Evolutionary conservation across 2,888 invertebrate species (phyloP).

Genomic region (Drosophila robusta): DNA sequence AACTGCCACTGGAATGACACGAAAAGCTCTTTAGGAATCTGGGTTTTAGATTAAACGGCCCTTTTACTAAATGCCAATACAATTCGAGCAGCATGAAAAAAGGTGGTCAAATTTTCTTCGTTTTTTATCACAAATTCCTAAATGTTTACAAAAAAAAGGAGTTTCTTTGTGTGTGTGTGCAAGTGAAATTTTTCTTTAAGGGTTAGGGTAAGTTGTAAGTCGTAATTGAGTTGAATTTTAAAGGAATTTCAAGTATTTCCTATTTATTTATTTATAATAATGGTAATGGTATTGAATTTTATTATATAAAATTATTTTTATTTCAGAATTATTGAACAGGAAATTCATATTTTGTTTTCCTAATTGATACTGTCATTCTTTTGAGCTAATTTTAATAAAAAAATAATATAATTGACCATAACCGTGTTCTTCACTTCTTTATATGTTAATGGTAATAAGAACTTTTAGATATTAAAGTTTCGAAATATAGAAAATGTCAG

Average conservation of each 20-base stretch:
- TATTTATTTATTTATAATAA: no score
- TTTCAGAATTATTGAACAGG: no score
- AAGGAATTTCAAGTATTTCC: neutral
- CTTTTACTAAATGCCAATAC: constrained; percentile 55
- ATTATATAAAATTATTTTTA: neutral
- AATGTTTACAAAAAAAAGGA: constrained; percentile 9
- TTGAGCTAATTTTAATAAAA: no score
- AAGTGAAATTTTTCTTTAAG: neutral
- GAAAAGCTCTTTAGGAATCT: constrained; percentile 63
- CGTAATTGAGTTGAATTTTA: neutral
- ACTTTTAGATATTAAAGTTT: no score
- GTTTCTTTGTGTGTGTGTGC: neutral
- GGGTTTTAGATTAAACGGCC: constrained; percentile 51
- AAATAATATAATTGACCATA: no score
- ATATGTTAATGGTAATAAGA: no score
- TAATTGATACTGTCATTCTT: no score
- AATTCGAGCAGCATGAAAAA: constrained; percentile 16
- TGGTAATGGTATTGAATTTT: neutral
- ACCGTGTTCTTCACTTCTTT: no score
- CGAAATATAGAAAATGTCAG: no score
- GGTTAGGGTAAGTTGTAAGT: neutral
- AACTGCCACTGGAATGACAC: constrained; percentile 50
- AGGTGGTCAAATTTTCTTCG: constrained; percentile 32
- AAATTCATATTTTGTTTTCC: no score
- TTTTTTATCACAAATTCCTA: constrained; percentile 38